These are phyloP conservation scores for Electrona antarctica DNA, from an alignment of 2,113 vertebrate genomes.

Conservation along the genomic window DNA sequence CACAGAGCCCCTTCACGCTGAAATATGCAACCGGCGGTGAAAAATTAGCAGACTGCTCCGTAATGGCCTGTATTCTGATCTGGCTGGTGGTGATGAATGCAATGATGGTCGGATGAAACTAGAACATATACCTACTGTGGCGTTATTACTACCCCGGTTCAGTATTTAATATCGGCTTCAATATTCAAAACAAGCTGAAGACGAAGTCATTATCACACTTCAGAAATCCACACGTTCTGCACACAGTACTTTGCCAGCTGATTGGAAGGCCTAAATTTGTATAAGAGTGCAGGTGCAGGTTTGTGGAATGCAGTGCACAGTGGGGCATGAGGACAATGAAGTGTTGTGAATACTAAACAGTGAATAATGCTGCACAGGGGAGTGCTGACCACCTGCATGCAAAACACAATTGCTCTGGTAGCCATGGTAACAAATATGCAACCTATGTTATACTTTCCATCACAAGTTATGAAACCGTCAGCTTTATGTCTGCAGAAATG, in stretches of 20 bases:
- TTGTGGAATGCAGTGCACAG: conserved; percentile 6
- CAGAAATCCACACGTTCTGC: background rate
- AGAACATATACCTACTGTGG: background rate
- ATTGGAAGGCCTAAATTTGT: no score
- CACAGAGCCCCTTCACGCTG: conserved; percentile 14
- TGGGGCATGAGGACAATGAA: conserved; percentile 7
- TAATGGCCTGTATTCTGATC: background rate
- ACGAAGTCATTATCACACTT: background rate
- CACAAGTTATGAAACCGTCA: background rate
- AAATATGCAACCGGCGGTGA: conserved; percentile 32
- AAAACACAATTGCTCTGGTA: conserved; percentile 46
- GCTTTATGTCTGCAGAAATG: no score
- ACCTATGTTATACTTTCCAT: conserved; percentile 26
- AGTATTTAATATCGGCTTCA: background rate
- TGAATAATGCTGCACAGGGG: conserved; percentile 35
- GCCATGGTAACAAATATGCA: conserved; percentile 58
- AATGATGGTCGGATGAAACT: background rate
- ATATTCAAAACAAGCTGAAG: background rate
- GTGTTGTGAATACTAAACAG: conserved; percentile 4
- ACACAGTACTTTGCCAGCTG: no score
- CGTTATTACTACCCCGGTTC: background rate
- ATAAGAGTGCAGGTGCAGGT: background rate
- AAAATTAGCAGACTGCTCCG: conserved; percentile 3
- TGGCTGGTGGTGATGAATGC: conserved; percentile 1
- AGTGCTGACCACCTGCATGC: conserved; percentile 42